These are phyloP conservation scores for Tachina lurida DNA, from an alignment of 2,888 invertebrate genomes.

Conservation along the genomic window DNA sequence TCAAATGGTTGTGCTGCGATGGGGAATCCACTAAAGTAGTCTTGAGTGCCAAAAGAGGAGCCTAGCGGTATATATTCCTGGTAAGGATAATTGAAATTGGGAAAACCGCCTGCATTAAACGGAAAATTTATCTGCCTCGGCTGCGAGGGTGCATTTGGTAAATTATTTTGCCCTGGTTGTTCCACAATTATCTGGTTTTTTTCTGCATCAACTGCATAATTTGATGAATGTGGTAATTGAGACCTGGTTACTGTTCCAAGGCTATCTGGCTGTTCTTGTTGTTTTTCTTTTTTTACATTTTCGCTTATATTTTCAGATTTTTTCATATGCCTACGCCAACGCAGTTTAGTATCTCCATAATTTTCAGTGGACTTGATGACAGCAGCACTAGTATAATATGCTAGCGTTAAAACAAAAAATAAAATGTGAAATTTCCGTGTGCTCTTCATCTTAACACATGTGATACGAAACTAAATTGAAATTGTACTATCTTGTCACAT, in stretches of 20 bases:
- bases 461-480: slow-evolving; percentile 51
- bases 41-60: neutral
- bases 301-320: slow-evolving; percentile 21
- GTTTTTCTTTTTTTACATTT: slow-evolving; percentile 44
- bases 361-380: neutral
- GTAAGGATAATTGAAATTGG: slow-evolving; percentile 17
- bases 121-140: neutral
- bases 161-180: neutral
- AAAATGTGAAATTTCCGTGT: slow-evolving; percentile 24
- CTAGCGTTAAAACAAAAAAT: slow-evolving; percentile 14
- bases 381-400: neutral
- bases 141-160: neutral
- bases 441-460: slow-evolving; percentile 55
- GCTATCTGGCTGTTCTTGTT: slow-evolving; percentile 10
- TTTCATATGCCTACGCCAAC: slow-evolving; percentile 20
- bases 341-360: neutral
- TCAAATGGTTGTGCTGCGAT: neutral
- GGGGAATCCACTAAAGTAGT: slow-evolving; percentile 29
- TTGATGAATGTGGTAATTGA: slow-evolving; percentile 4
- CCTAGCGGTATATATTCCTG: slow-evolving; percentile 12
- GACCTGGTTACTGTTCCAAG: neutral
- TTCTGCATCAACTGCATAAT: neutral
- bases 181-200: neutral
- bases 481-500: slow-evolving; percentile 14
- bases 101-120: slow-evolving; percentile 5